phyloP scores from a whole-genome alignment of 2,113 vertebrate genomes.

The Cyprinodon tularosa region DNA sequence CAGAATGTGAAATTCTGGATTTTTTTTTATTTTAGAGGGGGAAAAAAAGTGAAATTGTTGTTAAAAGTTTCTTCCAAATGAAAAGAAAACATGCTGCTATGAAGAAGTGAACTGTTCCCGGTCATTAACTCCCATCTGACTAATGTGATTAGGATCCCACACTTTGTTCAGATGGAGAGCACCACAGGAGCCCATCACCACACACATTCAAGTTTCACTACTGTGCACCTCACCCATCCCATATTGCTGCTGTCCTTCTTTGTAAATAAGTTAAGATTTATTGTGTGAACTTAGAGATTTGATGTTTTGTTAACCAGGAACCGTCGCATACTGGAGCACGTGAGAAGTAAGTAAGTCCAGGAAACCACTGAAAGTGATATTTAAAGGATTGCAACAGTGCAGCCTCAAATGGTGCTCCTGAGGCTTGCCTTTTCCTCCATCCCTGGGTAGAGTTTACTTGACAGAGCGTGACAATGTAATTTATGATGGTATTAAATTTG shows the following conservation, averaged over 20 bases:
- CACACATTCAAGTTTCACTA: not conserved
- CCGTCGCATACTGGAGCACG: constrained; percentile 2
- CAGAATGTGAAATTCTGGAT: not conserved
- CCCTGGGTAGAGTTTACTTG: constrained; percentile 53
- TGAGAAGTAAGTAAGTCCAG: constrained; percentile 2
- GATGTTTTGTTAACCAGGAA: not conserved
- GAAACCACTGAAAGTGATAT: constrained; percentile 48
- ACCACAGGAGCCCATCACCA: not conserved
- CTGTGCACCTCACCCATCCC: not conserved
- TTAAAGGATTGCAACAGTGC: constrained; percentile 35
- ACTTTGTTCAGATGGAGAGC: not conserved
- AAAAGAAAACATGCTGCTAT: constrained; percentile 17
- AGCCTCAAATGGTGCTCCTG: constrained; percentile 34
- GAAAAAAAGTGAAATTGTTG: not conserved
- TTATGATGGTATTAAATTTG: constrained; percentile 67
- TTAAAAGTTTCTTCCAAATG: not conserved
- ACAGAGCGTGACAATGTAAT: constrained; percentile 70
- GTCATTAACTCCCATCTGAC: not conserved
- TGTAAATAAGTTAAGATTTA: not conserved
- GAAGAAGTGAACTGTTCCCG: constrained; percentile 1
- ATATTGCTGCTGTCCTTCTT: not conserved
- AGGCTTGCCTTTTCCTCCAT: constrained; percentile 24
- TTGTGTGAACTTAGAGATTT: not conserved
- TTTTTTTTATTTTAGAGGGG: not conserved
- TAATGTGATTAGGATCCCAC: not conserved